A percentile compares a stretch with the other conserved stretches of the same genome.
These are phyloP conservation scores for Amphipoea oculea DNA, from an alignment of 2,888 invertebrate species.

Conservation along the genomic window DNA sequence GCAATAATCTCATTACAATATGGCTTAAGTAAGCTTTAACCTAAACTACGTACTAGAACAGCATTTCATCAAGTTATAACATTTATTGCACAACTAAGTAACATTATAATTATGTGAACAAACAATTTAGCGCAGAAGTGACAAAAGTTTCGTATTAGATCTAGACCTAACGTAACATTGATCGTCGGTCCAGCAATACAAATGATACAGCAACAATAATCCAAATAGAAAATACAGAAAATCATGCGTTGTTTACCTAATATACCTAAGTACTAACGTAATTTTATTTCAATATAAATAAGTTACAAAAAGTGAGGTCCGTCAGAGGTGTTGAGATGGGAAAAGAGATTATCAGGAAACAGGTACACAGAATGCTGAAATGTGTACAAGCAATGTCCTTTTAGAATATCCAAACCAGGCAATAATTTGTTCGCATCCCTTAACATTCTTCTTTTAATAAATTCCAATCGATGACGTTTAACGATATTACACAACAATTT, in stretches of 20 bases:
- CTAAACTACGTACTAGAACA: slow-evolving; percentile 74
- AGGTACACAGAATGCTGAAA: slow-evolving; percentile 46
- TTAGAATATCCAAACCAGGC: slow-evolving; percentile 50
- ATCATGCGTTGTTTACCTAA: slow-evolving; percentile 51
- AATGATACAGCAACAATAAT: slow-evolving; percentile 58
- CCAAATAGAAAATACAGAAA: slow-evolving; percentile 60
- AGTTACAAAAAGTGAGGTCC: slow-evolving; percentile 74
- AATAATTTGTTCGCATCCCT: slow-evolving; percentile 53
- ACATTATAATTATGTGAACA: slow-evolving; percentile 62
- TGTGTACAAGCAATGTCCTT: slow-evolving; percentile 51
- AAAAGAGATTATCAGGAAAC: slow-evolving; percentile 56
- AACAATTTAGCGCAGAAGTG: slow-evolving; percentile 63
- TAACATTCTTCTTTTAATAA: slow-evolving; percentile 46
- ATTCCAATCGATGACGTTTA: slow-evolving; percentile 51
- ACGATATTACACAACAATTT: slow-evolving; percentile 57
- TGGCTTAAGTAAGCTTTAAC: slow-evolving; percentile 77
- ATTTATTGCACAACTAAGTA: slow-evolving; percentile 76
- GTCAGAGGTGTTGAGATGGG: slow-evolving; percentile 63
- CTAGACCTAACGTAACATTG: slow-evolving; percentile 19
- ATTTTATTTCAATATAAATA: slow-evolving; percentile 60
- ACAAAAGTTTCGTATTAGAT: slow-evolving; percentile 24
- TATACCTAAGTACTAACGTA: slow-evolving; percentile 65
- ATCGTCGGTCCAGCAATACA: slow-evolving; percentile 30
- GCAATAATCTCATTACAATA: slow-evolving; percentile 83
- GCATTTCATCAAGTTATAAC: slow-evolving; percentile 67